These are phyloP conservation scores for Hypocryptadius cinnamomeus DNA, from an alignment of 2,113 vertebrate genomes.

Conservation along the genomic window DNA sequence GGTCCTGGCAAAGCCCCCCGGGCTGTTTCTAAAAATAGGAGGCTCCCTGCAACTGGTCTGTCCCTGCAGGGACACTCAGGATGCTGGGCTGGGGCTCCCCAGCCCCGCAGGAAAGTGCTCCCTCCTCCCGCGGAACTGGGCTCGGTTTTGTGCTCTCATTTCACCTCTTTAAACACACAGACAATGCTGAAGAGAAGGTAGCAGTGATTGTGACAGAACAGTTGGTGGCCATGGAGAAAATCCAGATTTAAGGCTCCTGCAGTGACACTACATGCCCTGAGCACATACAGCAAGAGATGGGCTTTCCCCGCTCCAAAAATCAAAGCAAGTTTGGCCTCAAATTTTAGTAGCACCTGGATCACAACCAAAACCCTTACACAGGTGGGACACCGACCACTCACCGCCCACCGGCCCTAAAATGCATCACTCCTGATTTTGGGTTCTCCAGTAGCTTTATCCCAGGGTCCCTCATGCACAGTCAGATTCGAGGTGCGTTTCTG, in stretches of 20 bases:
- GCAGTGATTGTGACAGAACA: background rate
- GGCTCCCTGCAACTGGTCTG: background rate
- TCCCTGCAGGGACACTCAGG: background rate
- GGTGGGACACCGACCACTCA: rapidly evolving
- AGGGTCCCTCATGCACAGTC: background rate
- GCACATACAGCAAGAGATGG: background rate
- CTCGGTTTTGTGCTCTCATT: background rate
- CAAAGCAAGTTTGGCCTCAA: background rate
- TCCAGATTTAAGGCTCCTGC: background rate
- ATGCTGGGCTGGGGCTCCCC: background rate
- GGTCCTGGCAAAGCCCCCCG: background rate
- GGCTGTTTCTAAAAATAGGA: background rate
- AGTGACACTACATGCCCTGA: background rate
- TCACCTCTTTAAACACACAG: background rate
- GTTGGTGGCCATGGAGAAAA: background rate
- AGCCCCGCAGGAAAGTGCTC: background rate
- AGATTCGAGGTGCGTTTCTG: background rate
- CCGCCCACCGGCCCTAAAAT: background rate
- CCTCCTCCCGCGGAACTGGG: background rate
- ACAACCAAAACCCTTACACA: background rate
- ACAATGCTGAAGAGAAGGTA: background rate
- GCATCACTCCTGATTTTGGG: background rate
- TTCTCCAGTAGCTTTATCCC: background rate
- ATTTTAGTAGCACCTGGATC: background rate
- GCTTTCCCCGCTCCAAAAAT: background rate